Evolutionary conservation across 2,888 invertebrate species (phyloP).

Genomic region (Cryptophagus acutangulus): DNA sequence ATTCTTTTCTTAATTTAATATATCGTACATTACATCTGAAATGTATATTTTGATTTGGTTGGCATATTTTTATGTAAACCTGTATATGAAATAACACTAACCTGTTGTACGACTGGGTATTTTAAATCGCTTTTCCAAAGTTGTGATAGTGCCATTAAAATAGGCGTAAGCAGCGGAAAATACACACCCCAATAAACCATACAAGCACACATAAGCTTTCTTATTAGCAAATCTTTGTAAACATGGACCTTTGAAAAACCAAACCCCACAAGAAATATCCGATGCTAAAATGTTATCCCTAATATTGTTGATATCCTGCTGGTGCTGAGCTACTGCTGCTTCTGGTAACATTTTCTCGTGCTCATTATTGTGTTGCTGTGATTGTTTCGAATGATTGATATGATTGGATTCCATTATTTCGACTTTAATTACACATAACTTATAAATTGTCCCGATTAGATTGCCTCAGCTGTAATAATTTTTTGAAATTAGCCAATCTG

Average conservation of each 20-base stretch:
- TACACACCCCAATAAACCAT: constrained; percentile 63
- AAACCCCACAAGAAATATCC: constrained; percentile 62
- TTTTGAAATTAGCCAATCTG: no score
- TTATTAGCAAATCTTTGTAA: constrained; percentile 59
- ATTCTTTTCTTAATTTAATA: no score
- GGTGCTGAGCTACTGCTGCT: no score
- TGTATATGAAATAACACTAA: constrained; percentile 31
- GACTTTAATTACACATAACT: constrained; percentile 11
- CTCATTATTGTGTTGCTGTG: constrained; percentile 8
- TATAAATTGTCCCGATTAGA: no score
- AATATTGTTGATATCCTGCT: background rate
- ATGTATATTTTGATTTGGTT: no score
- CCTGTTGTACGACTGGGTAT: constrained; percentile 67
- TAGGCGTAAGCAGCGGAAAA: constrained; percentile 67
- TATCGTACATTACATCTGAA: no score
- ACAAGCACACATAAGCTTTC: constrained; percentile 57
- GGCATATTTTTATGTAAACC: no score
- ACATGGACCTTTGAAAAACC: constrained; percentile 55
- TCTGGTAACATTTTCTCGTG: constrained; percentile 1
- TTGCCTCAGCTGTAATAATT: no score
- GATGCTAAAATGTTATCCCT: constrained; percentile 50
- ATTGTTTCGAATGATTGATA: constrained; percentile 10
- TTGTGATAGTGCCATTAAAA: constrained; percentile 70
- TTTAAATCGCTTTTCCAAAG: constrained; percentile 67
- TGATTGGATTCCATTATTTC: constrained; percentile 17